A percentile compares a stretch with the other conserved stretches of the same genome.
Evolutionary conservation across 1,140 invertebrate genomes (phyloP).

Genomic region (Trichomalopsis sarcophagae): DNA sequence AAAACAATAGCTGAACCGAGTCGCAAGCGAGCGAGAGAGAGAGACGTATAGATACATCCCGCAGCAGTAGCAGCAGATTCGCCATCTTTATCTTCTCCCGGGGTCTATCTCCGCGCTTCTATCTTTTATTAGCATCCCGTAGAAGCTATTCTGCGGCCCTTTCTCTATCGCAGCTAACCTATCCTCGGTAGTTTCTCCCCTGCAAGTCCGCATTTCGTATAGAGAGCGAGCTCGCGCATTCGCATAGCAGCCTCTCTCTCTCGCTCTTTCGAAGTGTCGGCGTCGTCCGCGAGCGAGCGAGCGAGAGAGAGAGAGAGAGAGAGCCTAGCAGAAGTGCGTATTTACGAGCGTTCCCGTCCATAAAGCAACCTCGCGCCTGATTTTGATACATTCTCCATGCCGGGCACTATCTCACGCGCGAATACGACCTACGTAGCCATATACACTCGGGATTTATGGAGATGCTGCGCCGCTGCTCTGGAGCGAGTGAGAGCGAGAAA

Average conservation of each 20-base stretch:
- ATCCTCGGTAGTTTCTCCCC: constrained; percentile 65
- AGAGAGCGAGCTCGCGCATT: constrained; percentile 50
- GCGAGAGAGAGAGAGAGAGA: constrained; percentile 53
- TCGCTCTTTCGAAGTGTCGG: constrained; percentile 8
- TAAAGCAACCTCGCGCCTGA: constrained; percentile 76
- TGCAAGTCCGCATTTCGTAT: constrained; percentile 64
- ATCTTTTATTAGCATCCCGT: constrained; percentile 74
- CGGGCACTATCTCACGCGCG: constrained; percentile 74
- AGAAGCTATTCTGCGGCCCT: constrained; percentile 69
- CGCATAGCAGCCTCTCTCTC: constrained; percentile 12
- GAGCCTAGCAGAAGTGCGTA: constrained; percentile 73
- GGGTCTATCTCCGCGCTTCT: constrained; percentile 67
- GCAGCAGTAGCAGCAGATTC: constrained; percentile 34
- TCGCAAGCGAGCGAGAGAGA: background rate
- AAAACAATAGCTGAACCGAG: constrained; percentile 63
- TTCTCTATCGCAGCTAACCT: constrained; percentile 66
- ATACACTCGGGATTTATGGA: constrained; percentile 73
- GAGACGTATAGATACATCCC: constrained; percentile 13
- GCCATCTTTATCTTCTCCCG: constrained; percentile 40
- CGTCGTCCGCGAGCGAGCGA: constrained; percentile 12
- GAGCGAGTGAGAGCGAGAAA: constrained; percentile 21
- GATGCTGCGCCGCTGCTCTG: constrained; percentile 59
- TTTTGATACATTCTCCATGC: constrained; percentile 75
- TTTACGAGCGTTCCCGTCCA: constrained; percentile 76
- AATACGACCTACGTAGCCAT: constrained; percentile 74